A percentile compares a stretch with the other conserved stretches of the same genome.
Conservation (phyloP, 2,797 vertebrate genomes). For the Tragelaphus oryx region DNA sequence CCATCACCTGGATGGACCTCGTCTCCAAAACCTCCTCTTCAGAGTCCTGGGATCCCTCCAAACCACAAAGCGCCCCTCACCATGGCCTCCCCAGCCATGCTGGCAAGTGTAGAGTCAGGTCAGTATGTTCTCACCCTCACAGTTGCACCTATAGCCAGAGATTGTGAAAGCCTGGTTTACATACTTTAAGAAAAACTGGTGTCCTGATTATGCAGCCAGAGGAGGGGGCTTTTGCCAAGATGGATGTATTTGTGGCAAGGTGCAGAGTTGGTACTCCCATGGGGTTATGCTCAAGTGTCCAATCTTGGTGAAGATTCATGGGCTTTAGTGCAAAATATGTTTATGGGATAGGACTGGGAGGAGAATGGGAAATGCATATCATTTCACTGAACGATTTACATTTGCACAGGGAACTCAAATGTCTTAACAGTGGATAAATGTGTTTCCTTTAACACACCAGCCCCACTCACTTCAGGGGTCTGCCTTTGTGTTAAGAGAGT, state of each 20-base stretch:
- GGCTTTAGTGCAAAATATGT: background rate
- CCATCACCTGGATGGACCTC: conserved; percentile 98
- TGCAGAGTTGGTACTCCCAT: background rate
- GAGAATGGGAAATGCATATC: background rate
- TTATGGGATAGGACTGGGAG: background rate
- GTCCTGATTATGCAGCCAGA: background rate
- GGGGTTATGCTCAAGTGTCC: background rate
- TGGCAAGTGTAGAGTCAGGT: conserved; percentile 96
- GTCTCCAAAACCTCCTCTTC: conserved; percentile 98
- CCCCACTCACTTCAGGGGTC: background rate
- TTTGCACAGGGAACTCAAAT: background rate
- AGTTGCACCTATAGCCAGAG: background rate
- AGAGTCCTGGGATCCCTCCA: conserved; percentile 97
- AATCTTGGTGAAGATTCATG: background rate
- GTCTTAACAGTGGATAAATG: background rate
- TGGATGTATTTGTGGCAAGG: background rate
- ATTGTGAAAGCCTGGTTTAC: background rate
- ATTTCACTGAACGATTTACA: background rate
- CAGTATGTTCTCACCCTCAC: conserved; percentile 49
- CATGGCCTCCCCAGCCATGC: conserved; percentile 97
- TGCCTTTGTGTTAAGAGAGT: background rate
- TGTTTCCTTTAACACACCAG: background rate
- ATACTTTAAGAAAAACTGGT: background rate
- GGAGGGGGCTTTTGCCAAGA: background rate
- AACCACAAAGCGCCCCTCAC: conserved; percentile 93